A percentile compares a stretch with the other conserved stretches of the same genome.
Evolutionary conservation across 2,113 vertebrate genomes (phyloP).

Genomic region (Calypte anna): DNA sequence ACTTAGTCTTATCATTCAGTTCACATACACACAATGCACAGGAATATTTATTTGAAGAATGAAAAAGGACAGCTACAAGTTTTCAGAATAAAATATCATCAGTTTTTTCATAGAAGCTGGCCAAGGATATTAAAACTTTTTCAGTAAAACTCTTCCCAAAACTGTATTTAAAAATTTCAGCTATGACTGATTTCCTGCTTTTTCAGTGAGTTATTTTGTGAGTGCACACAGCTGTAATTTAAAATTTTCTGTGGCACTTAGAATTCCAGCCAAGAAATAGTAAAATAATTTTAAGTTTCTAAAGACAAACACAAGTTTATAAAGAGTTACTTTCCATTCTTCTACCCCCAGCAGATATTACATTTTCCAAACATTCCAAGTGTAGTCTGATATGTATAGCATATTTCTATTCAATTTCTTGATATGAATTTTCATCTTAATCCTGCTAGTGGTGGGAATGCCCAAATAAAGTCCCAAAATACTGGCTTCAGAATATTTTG

Average conservation of each 20-base stretch:
- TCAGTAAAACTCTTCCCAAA: not conserved
- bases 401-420: not conserved
- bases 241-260: not conserved
- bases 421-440: not conserved
- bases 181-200: not conserved
- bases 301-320: not conserved
- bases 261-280: not conserved
- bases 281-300: not conserved
- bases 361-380: not conserved
- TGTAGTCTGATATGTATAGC: not conserved
- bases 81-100: not conserved
- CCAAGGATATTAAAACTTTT: not conserved
- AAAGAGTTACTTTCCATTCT: not conserved
- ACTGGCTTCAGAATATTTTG: not conserved
- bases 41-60: not conserved
- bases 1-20: not conserved
- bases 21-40: accelerated
- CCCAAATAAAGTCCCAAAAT: not conserved
- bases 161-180: not conserved
- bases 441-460: not conserved
- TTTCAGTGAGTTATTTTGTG: not conserved
- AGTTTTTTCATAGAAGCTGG: not conserved
- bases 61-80: not conserved
- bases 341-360: not conserved
- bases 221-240: not conserved